Evolutionary conservation across 2,888 invertebrate species (phyloP).

Genomic region (Amblyjoppa fuscipennis): DNA sequence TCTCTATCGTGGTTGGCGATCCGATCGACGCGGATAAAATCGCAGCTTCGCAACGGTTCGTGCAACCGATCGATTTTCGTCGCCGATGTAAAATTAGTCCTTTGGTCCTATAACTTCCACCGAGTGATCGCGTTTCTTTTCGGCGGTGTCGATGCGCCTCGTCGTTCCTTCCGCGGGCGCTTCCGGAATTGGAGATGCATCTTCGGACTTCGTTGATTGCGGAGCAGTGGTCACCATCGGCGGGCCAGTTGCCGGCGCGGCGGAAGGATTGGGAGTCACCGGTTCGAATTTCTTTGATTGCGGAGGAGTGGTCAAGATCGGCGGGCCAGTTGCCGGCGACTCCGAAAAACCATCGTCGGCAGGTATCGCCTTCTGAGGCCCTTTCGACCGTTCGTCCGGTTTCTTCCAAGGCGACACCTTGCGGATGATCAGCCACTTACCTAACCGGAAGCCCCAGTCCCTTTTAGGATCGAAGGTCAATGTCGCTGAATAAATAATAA

Average conservation of each 20-base stretch:
- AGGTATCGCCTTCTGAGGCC: not conserved
- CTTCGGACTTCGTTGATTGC: not conserved
- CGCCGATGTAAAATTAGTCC: constrained; percentile 24
- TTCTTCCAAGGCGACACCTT: constrained; percentile 51
- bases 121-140: constrained; percentile 26
- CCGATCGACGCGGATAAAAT: not conserved
- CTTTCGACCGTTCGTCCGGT: not conserved
- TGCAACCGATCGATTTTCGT: constrained; percentile 6
- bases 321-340: too few relatives aligned
- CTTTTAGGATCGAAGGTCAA: constrained; percentile 73
- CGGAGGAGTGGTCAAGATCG: too few relatives aligned
- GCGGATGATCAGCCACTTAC: constrained; percentile 78
- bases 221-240: too few relatives aligned
- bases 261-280: too few relatives aligned
- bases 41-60: too few relatives aligned
- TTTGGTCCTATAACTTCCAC: constrained; percentile 62
- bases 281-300: not conserved
- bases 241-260: too few relatives aligned
- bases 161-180: not conserved
- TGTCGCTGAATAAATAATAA: constrained; percentile 67
- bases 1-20: not conserved
- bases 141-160: constrained; percentile 41
- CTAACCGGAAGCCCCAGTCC: constrained; percentile 79
- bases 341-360: too few relatives aligned
- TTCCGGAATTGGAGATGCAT: not conserved